These are phyloP conservation scores for Calcarius lapponicus DNA, from an alignment of 2,797 vertebrate genomes.

Conservation along the genomic window DNA sequence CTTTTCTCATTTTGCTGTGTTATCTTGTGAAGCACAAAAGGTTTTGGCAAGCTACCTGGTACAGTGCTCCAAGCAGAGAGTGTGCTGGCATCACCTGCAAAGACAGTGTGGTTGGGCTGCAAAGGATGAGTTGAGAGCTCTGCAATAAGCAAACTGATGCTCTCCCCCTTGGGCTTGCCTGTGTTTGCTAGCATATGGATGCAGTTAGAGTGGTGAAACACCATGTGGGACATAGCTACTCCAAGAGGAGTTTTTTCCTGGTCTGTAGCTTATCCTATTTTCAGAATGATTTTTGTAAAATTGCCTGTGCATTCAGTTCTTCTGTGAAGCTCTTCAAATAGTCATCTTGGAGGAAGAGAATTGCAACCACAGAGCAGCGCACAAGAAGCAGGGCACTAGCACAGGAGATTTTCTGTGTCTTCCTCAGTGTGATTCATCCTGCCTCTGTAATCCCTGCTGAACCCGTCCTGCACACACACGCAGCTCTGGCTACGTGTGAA, in stretches of 20 bases:
- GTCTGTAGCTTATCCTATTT: background rate
- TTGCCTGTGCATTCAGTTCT: background rate
- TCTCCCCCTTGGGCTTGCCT: background rate
- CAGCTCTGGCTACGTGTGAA: background rate
- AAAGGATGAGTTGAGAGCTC: background rate
- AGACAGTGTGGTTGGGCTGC: background rate
- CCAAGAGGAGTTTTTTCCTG: background rate
- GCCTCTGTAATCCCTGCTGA: background rate
- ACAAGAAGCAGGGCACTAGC: background rate
- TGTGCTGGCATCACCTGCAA: background rate
- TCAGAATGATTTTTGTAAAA: background rate
- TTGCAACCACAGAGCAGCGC: background rate
- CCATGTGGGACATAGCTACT: background rate
- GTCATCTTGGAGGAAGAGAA: background rate
- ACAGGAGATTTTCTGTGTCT: background rate
- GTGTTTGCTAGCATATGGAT: background rate
- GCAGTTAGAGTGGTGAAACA: conserved; percentile 4
- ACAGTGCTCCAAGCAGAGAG: background rate
- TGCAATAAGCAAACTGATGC: background rate
- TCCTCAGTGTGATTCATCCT: background rate
- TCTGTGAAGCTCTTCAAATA: background rate
- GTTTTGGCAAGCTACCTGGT: background rate
- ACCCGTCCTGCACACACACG: background rate
- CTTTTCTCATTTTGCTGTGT: background rate
- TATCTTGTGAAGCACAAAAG: background rate